These are phyloP conservation scores for Actinemys pallida DNA, from an alignment of 2,113 vertebrate species.

Conservation along the genomic window DNA sequence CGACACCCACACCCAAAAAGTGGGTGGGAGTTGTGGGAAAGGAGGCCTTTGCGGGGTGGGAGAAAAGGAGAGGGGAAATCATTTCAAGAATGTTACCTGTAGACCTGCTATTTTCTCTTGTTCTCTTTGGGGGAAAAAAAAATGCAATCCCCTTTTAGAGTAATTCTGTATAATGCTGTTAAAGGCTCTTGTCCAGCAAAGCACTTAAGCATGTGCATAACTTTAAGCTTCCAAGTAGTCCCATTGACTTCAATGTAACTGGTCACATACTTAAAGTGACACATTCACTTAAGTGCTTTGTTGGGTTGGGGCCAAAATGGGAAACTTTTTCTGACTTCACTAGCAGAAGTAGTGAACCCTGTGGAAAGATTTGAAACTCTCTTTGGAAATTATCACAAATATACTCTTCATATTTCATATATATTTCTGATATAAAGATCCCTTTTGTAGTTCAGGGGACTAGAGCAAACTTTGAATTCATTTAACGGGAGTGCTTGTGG, in stretches of 20 bases:
- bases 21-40: background rate
- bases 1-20: background rate
- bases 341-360: background rate
- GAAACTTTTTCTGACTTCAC: background rate
- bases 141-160: background rate
- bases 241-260: background rate
- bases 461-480: background rate
- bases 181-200: background rate
- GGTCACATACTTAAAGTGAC: background rate
- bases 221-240: background rate
- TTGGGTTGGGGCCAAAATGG: background rate
- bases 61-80: background rate
- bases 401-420: background rate
- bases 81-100: background rate
- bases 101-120: background rate
- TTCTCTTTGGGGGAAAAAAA: no score
- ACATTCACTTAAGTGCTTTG: background rate
- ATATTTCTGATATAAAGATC: constrained; percentile 14
- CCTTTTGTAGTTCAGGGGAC: background rate
- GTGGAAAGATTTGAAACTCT: background rate
- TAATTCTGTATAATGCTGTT: background rate
- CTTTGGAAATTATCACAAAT: background rate
- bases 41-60: background rate
- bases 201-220: background rate
- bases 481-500: background rate